phyloP scores from a whole-genome alignment of 2,113 vertebrate species.

The Cygnus buccinator region DNA sequence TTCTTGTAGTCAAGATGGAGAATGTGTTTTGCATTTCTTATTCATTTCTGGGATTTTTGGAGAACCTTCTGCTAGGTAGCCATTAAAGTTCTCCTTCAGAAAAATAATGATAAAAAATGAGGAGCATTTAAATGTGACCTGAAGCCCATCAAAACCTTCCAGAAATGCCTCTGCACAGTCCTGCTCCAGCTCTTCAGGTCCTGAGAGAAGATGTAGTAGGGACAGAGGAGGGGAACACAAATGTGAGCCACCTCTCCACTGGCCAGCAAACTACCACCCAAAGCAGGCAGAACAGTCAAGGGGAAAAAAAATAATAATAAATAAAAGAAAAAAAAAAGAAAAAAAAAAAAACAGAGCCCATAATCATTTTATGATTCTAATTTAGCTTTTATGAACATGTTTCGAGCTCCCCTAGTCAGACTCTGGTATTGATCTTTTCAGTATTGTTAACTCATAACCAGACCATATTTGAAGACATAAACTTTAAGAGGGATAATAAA shows the following conservation, averaged over 20 bases:
- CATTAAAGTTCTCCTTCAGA: background rate
- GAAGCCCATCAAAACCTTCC: background rate
- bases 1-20: background rate
- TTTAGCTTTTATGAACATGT: conserved; percentile 79
- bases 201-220: background rate
- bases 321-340: background rate
- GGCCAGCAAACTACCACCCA: conserved; percentile 6
- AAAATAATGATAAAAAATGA: background rate
- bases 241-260: background rate
- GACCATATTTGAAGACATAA: conserved; percentile 80
- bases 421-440: conserved; percentile 76
- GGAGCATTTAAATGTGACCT: background rate
- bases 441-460: conserved; percentile 80
- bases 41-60: background rate
- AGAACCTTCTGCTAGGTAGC: background rate
- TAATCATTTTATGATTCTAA: conserved; percentile 76
- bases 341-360: conserved; percentile 12
- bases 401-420: conserved; percentile 66
- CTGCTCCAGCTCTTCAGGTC: background rate
- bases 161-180: rapidly evolving
- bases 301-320: background rate
- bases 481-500: conserved; percentile 80
- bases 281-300: conserved; percentile 3
- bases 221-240: background rate
- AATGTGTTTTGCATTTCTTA: background rate